Conservation (phyloP, 2,797 vertebrate species). For the Gymnocypris eckloni region DNA sequence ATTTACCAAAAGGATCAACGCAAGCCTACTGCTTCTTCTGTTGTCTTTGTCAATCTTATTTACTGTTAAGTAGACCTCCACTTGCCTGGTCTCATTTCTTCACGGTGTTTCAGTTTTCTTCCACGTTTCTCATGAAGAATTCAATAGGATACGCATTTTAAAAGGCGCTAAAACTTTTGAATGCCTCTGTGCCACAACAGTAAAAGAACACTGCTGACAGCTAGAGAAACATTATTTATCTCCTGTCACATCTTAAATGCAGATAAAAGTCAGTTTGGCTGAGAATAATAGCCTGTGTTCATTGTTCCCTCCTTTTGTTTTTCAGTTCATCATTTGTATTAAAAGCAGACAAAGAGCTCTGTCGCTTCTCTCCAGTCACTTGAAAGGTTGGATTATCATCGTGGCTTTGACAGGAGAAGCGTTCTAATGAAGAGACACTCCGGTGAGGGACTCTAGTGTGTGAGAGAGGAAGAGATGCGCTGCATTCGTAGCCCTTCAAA, state of each 20-base stretch:
- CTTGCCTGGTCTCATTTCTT: constrained; percentile 43
- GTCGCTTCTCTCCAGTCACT: constrained; percentile 47
- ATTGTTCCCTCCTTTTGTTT: constrained; percentile 57
- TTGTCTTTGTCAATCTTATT: constrained; percentile 56
- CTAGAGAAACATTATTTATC: constrained; percentile 48
- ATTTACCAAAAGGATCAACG: constrained; percentile 46
- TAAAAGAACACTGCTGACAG: constrained; percentile 46
- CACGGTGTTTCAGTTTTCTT: background rate
- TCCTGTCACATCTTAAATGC: constrained; percentile 58
- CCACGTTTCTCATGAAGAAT: constrained; percentile 54
- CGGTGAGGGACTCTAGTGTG: constrained; percentile 23
- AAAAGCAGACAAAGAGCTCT: constrained; percentile 45
- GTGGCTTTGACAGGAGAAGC: constrained; percentile 48
- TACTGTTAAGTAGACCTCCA: constrained; percentile 47
- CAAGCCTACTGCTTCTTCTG: constrained; percentile 36
- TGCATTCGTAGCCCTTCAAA: constrained; percentile 42
- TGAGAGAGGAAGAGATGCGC: constrained; percentile 8
- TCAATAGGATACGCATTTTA: constrained; percentile 41
- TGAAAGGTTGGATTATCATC: constrained; percentile 44
- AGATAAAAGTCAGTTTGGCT: constrained; percentile 57
- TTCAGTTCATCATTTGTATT: constrained; percentile 39
- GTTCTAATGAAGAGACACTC: constrained; percentile 56
- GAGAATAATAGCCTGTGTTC: constrained; percentile 49
- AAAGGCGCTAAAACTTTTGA: constrained; percentile 44
- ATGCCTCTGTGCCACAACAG: constrained; percentile 31